Conservation (phyloP, 1,140 invertebrate species). For the Atta colombica region DNA sequence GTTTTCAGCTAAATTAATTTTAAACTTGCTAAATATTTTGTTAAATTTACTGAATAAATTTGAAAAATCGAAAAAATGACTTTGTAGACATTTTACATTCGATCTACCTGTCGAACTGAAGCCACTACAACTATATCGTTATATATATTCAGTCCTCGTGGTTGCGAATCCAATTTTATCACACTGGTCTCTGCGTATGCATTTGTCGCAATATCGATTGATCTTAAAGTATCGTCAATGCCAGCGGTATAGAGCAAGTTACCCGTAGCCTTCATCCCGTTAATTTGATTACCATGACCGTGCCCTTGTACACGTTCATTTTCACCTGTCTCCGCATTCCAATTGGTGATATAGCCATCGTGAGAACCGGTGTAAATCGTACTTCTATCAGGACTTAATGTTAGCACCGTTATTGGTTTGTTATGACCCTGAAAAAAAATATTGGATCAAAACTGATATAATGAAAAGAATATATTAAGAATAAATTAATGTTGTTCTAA, state of each 20-base stretch:
- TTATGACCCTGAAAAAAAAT: conserved; percentile 94
- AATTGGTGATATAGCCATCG: conserved; percentile 96
- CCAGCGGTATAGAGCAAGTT: conserved; percentile 94
- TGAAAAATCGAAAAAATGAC: conserved; percentile 3
- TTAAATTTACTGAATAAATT: conserved; percentile 19
- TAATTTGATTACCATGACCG: conserved; percentile 98
- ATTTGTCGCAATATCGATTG: conserved; percentile 89
- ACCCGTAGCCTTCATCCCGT: conserved; percentile 92
- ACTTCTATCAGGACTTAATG: conserved; percentile 91
- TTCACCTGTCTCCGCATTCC: conserved; percentile 93
- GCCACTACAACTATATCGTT: conserved; percentile 92
- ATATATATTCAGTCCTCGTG: conserved; percentile 93
- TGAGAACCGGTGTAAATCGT: conserved; percentile 97
- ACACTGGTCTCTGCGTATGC: conserved; percentile 89
- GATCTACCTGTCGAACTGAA: conserved; percentile 93
- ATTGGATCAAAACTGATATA: conserved; percentile 15
- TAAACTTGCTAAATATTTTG: neutral
- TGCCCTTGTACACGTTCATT: conserved; percentile 93
- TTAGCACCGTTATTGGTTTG: conserved; percentile 98
- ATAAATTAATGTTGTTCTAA: neutral
- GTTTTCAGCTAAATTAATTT: neutral
- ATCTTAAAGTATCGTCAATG: conserved; percentile 95
- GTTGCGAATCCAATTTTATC: conserved; percentile 95
- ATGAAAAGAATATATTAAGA: neutral
- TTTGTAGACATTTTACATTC: conserved; percentile 20